A percentile compares a stretch with the other conserved stretches of the same genome.
These are phyloP conservation scores for Fregata magnificens DNA, from an alignment of 2,113 vertebrate genomes.

Conservation along the genomic window DNA sequence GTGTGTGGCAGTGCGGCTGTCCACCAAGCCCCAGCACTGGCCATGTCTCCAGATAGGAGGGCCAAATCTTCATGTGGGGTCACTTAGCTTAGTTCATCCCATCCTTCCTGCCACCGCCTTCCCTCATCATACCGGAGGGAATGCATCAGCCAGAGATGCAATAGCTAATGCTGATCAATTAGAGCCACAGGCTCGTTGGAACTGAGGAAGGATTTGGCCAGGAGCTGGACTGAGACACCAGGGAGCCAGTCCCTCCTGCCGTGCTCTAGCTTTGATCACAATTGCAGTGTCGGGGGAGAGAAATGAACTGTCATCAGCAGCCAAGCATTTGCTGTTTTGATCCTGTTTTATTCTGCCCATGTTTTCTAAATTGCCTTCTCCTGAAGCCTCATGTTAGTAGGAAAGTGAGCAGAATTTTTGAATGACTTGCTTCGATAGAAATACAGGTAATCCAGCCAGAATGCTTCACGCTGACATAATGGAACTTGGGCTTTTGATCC, in stretches of 20 bases:
- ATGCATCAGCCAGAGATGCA: neutral
- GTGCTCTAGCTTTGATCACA: neutral
- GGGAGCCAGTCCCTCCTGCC: neutral
- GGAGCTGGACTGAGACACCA: neutral
- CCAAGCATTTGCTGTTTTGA: neutral
- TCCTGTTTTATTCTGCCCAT: neutral
- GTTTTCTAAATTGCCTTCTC: neutral
- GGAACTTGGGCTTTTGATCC: neutral
- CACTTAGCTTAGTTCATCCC: neutral
- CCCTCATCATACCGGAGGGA: neutral
- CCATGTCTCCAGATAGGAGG: neutral
- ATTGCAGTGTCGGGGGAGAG: neutral
- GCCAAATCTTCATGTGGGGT: neutral
- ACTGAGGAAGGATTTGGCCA: neutral
- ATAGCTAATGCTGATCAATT: neutral
- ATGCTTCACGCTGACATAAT: neutral
- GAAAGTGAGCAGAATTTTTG: neutral
- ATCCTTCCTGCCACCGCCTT: neutral
- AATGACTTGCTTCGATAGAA: conserved; percentile 28
- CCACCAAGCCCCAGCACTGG: neutral
- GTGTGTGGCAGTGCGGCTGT: accelerated
- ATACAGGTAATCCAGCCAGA: neutral
- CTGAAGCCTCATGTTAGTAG: neutral
- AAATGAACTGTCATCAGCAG: neutral
- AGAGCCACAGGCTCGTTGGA: neutral